Percentiles rank a stretch among this genome's conserved stretches.
Conservation (phyloP, 2,113 vertebrate species). For the Trogon surrucura region DNA sequence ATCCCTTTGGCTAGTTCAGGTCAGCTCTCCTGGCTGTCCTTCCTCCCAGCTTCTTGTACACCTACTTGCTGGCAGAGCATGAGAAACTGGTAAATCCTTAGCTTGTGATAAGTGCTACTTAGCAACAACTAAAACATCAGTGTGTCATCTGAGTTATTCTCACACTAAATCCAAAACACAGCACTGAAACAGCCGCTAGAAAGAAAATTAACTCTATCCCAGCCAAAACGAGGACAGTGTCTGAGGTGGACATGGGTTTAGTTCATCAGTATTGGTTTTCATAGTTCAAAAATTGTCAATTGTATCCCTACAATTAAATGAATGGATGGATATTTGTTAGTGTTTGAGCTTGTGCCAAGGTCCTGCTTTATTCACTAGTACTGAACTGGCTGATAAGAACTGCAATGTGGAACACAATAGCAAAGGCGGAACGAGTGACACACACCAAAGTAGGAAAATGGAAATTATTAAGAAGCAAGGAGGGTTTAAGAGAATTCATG, state of each 20-base stretch:
- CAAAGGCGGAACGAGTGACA: background rate
- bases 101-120: background rate
- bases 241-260: accelerated
- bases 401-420: background rate
- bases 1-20: background rate
- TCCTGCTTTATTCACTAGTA: background rate
- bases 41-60: background rate
- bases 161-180: background rate
- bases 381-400: background rate
- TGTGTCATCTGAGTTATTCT: background rate
- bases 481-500: background rate
- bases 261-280: background rate
- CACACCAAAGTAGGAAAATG: background rate
- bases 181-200: no score
- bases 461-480: background rate
- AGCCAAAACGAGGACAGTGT: background rate
- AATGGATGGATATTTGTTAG: background rate
- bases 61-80: background rate
- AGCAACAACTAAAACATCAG: background rate
- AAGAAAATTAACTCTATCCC: background rate
- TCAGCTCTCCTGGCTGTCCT: background rate
- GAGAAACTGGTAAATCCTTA: background rate
- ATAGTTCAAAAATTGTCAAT: accelerated
- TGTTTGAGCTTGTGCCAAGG: background rate
- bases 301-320: background rate